These are phyloP conservation scores for Rostratula benghalensis DNA, from an alignment of 2,113 vertebrate species.

Conservation along the genomic window DNA sequence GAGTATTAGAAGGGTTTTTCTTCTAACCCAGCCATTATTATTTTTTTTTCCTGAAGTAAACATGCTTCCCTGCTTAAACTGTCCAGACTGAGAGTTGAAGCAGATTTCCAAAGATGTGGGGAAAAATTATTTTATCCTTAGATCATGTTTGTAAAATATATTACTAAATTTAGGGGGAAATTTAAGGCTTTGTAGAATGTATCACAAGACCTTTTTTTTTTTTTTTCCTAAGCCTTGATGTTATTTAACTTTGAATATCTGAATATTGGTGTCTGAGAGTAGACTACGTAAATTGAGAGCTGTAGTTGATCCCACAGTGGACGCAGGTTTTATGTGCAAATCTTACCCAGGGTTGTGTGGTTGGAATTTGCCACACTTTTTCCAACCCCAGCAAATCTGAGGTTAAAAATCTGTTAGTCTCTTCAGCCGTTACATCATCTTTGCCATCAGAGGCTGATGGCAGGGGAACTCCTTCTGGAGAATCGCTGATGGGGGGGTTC, in stretches of 20 bases:
- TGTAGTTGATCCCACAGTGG: not conserved
- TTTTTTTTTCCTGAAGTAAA: not conserved
- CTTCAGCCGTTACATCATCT: not conserved
- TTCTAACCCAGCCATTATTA: not conserved
- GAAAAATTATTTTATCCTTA: not conserved
- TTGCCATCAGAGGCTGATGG: not conserved
- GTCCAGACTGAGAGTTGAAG: not conserved
- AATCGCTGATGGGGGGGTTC: not conserved
- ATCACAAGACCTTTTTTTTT: fast-evolving
- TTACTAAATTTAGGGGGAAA: not conserved
- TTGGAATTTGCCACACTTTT: not conserved
- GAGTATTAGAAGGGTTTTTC: constrained; percentile 5
- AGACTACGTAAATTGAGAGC: not conserved
- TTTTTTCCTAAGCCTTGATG: not conserved
- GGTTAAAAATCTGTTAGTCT: not conserved
- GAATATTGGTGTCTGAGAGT: not conserved
- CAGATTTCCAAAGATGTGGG: not conserved
- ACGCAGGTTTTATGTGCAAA: not conserved
- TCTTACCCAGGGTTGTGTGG: fast-evolving
- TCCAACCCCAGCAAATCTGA: not conserved
- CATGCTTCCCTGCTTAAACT: not conserved
- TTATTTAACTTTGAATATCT: not conserved
- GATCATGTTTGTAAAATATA: not conserved
- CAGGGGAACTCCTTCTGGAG: not conserved
- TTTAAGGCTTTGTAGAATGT: not conserved